Evolutionary conservation across 2,888 invertebrate genomes (phyloP).

Genomic region (Troglohyphantes excavatus): DNA sequence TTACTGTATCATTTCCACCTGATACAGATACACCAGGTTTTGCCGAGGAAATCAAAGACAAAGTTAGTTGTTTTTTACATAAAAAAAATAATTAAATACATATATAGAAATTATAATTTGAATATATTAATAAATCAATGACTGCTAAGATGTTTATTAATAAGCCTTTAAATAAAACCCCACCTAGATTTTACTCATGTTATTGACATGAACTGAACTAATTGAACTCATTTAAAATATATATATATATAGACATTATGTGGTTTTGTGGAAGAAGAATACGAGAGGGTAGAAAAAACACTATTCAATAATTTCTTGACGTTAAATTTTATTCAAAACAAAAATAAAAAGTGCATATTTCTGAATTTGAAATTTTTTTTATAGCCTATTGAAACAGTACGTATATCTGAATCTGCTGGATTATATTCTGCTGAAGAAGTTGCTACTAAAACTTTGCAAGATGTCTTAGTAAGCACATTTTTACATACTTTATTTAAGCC

Average conservation of each 20-base stretch:
- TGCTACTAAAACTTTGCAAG: constrained; percentile 89
- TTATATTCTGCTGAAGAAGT: constrained; percentile 90
- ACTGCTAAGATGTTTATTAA: too few species aligned
- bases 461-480: too few species aligned
- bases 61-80: constrained; percentile 57
- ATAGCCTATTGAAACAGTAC: constrained; percentile 87
- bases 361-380: constrained; percentile 36
- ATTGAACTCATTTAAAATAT: too few species aligned
- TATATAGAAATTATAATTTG: neutral
- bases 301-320: too few species aligned
- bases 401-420: constrained; percentile 91
- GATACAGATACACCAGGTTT: constrained; percentile 99
- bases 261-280: too few species aligned
- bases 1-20: constrained; percentile 94
- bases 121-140: neutral
- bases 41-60: constrained; percentile 88
- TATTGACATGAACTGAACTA: too few species aligned
- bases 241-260: too few species aligned
- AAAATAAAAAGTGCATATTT: neutral
- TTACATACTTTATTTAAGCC: too few species aligned
- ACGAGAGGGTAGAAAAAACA: neutral
- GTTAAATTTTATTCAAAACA: neutral
- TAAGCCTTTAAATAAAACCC: too few species aligned
- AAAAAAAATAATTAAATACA: neutral
- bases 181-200: too few species aligned